Conservation (phyloP, 2,797 vertebrate genomes). For the Falco novaeseelandiae region DNA sequence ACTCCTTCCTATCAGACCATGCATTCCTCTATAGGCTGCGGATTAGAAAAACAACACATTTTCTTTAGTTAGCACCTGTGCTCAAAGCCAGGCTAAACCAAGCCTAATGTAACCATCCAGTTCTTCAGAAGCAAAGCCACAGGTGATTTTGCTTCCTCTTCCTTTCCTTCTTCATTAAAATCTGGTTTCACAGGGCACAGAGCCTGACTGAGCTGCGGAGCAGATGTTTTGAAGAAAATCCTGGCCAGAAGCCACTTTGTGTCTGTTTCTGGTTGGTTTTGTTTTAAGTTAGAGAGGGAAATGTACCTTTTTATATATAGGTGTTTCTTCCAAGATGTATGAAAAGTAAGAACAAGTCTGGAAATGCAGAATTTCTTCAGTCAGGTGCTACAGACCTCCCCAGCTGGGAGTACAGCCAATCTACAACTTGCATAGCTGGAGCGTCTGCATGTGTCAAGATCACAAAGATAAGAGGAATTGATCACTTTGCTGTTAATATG, state of each 20-base stretch:
- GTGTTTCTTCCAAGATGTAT: not conserved
- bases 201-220: not conserved
- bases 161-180: conserved; percentile 49
- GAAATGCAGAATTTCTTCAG: not conserved
- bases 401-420: not conserved
- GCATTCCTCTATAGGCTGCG: not conserved
- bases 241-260: not conserved
- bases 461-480: not conserved
- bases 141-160: conserved; percentile 63
- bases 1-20: not conserved
- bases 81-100: not conserved
- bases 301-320: not conserved
- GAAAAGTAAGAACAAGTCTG: not conserved
- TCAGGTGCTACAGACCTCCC: not conserved
- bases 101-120: not conserved
- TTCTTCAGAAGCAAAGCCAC: conserved; percentile 65
- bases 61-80: conserved; percentile 36
- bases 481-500: not conserved
- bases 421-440: not conserved
- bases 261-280: conserved; percentile 8
- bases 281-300: not conserved
- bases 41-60: not conserved
- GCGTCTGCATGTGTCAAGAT: not conserved
- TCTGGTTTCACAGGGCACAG: conserved; percentile 33
- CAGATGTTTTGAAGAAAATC: conserved; percentile 40